Base-by-base conservation (phyloP, 2,888 invertebrate species). In the Thumatha senex region DNA sequence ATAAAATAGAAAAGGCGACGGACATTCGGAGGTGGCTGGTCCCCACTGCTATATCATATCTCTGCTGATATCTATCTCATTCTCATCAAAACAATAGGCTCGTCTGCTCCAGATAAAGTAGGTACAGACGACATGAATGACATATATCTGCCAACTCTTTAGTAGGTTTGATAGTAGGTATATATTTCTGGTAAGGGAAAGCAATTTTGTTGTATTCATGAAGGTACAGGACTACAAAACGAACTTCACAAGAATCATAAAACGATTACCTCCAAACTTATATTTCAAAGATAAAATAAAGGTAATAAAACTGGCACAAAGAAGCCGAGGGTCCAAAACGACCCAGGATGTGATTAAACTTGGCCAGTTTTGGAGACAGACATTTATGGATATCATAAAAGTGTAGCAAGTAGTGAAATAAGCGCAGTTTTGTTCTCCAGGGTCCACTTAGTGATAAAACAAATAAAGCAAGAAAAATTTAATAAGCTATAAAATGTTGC, bases 331-430 rank as follows among this genome's bases (percentile, higher is more conserved):
- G 66, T 48, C 47, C 46, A 45, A 54, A 63, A 58, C 52, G 56
- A 57, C 49, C 55, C 54, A 54, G 48, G 58, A 74, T 70, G 18
- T 79, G 76, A 74, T 80, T 79, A 70, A 80, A 80, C 67, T 80
- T 81, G 46, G 58, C 61, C 68, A 63, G 63, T 72, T 64, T 61
- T 46, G 48, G 48, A 52, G 56, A 67, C 51, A 46, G 54, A 48
- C 52, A 54, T 57, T 61, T 61, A 56, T 48, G 43, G 40, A 49
- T 45, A 54, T 51, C 54, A 58, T 68, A 65, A 67, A 67, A 54
- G 40, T 50, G 56, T 53, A 53, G 49, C 53, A 47, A 36, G 44
- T 48, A n/a, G 41, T 44, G 44, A 29, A 15, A 35, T 46, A 42
- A 38, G 13, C 13, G n/a, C 34, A 30, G 31, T 11, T 42, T 41